Conservation (phyloP, 2,888 invertebrate genomes). For the Sympetrum striolatum region DNA sequence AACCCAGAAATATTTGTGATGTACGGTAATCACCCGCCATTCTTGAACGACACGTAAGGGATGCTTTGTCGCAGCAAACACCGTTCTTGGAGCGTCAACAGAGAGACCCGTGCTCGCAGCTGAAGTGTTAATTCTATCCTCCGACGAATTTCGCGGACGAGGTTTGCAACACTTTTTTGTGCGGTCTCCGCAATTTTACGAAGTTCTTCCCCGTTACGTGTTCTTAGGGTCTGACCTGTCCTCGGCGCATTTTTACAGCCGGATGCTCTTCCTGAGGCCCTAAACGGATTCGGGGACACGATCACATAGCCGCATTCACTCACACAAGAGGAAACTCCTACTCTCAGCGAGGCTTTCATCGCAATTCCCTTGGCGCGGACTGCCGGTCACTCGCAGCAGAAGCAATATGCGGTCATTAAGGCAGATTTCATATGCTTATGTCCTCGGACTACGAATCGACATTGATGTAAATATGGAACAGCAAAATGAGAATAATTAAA, state of each 20-base stretch:
- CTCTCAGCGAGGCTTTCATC: not conserved
- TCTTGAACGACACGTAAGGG: too few species aligned
- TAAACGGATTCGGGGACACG: not conserved
- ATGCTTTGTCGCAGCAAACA: too few species aligned
- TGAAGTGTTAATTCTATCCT: not conserved
- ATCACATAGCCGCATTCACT: not conserved
- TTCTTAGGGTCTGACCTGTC: not conserved
- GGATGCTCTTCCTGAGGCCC: not conserved
- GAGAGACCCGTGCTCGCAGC: not conserved
- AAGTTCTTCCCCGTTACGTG: not conserved
- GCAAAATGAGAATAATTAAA: too few species aligned
- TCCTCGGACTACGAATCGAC: not conserved
- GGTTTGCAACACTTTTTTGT: not conserved
- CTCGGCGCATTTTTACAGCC: not conserved
- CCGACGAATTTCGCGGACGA: not conserved
- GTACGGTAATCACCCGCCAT: too few species aligned
- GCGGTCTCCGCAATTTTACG: not conserved
- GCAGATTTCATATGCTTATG: not conserved
- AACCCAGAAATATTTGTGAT: too few species aligned
- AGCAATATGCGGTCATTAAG: not conserved
- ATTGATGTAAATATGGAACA: too few species aligned
- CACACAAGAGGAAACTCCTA: not conserved
- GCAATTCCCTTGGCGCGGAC: not conserved
- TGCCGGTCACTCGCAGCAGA: not conserved
- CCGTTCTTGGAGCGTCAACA: not conserved